Evolutionary conservation across 2,888 invertebrate genomes (phyloP).

Genomic region (Apamea sordens): DNA sequence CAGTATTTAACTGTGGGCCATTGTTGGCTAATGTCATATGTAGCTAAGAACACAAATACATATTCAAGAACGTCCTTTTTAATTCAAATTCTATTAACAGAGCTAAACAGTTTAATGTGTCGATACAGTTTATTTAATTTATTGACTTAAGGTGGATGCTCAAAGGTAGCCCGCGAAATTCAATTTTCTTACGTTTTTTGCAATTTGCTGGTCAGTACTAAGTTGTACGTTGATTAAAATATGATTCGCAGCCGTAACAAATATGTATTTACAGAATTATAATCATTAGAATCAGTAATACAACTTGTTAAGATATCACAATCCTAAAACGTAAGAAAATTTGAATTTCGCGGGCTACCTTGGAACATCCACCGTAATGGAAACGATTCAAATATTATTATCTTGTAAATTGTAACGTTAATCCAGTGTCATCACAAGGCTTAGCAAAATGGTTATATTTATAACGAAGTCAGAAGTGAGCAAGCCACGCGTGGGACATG

Average conservation of each 20-base stretch:
- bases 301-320: no score
- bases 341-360: no score
- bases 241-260: no score
- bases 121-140: conserved; percentile 6
- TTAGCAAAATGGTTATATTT: conserved; percentile 9
- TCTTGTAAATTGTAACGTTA: neutral
- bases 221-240: no score
- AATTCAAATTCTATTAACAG: conserved; percentile 14
- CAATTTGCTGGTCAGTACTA: no score
- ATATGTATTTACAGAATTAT: no score
- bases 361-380: no score
- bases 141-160: no score
- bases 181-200: no score
- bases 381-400: neutral
- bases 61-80: conserved; percentile 4
- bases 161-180: no score
- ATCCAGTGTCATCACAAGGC: conserved; percentile 10
- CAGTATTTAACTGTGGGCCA: conserved; percentile 4
- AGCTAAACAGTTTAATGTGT: conserved; percentile 3
- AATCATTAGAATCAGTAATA: no score
- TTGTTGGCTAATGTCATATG: conserved; percentile 1
- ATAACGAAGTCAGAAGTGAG: conserved; percentile 10
- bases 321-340: no score
- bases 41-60: neutral
- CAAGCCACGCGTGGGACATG: neutral